phyloP scores from a whole-genome alignment of 53 echinoderm and acorn worm species.

The Holothuria leucospilota region DNA sequence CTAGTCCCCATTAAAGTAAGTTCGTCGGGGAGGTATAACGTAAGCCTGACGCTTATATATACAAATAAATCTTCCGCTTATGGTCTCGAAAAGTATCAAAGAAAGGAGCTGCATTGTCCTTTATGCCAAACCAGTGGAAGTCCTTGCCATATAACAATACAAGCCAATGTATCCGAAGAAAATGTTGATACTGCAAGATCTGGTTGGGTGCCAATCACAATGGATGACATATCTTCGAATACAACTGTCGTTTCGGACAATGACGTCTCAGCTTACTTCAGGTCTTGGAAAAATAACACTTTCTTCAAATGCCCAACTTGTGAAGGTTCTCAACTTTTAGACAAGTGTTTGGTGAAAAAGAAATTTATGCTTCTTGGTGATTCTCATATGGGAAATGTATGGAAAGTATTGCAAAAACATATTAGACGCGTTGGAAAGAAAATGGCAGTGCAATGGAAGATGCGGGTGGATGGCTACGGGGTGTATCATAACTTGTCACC shows the following conservation, averaged over 20 bases:
- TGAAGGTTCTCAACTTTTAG: neutral
- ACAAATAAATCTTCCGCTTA: constrained; percentile 20
- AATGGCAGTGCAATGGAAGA: neutral
- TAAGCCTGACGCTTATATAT: constrained; percentile 4
- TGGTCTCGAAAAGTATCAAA: constrained; percentile 9
- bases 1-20: neutral
- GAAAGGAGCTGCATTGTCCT: neutral
- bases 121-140: neutral
- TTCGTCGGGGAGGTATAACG: neutral
- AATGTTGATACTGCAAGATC: neutral
- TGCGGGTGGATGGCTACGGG: neutral
- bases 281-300: neutral
- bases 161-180: neutral
- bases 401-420: neutral
- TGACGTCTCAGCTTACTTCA: neutral
- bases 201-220: neutral
- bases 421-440: no score
- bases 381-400: neutral
- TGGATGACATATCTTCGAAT: neutral
- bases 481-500: constrained; percentile 24
- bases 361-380: constrained; percentile 13
- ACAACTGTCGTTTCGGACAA: neutral
- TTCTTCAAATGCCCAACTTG: constrained; percentile 1
- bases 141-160: neutral
- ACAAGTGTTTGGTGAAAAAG: neutral